Evolutionary conservation across 2,113 vertebrate species (phyloP), one percentile per base, ranked within the genome.

Genomic region (Crocuta crocuta): DNA sequence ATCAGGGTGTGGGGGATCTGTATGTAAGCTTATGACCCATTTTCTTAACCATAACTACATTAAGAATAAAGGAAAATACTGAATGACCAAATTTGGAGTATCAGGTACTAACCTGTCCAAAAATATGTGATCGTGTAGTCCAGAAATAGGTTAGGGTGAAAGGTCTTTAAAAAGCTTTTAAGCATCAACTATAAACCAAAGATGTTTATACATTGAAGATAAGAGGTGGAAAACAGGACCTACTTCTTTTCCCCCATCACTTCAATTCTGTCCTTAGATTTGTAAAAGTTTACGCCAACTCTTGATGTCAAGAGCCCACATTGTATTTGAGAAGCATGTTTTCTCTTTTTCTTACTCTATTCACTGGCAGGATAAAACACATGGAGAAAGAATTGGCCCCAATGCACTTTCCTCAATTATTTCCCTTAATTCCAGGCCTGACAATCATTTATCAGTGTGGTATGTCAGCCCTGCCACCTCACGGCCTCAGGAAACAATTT

Each of bases 21-120:
- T 15, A 0, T 33, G 45, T 73, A 80, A 84, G 4, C 13, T 21
- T 10, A 66, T 45, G 33, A 28, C 23, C 6, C n/a, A 58, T 35
- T 31, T 28, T 68, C 43, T 89, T 88, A 68, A 61, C 11, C 35
- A 4, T 65, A n/a, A 91, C 8, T 66, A 73, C 83, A 55, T 87
- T 90, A 96, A 91, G 24, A 33, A 63, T 78, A 91, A 96, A 96
- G 45, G 2, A 93, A 80, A 91, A 82, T 2, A 61, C 28, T 80
- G 28, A 76, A 35, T 73, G 45, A 61, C 39, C 9, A 76, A 85
- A 89, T 35, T 10, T 53, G 16, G 8, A 71, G 39, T 28, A 87
- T 76, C 28, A 71, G 53, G 24, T 58, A 74, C 8, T 35, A 74
- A 92, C 26, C 89, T 26, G 21, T 92, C 94, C 17, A 80, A 89